Evolutionary conservation across 1,140 invertebrate genomes (phyloP).

Genomic region (Drosophila biarmipes): DNA sequence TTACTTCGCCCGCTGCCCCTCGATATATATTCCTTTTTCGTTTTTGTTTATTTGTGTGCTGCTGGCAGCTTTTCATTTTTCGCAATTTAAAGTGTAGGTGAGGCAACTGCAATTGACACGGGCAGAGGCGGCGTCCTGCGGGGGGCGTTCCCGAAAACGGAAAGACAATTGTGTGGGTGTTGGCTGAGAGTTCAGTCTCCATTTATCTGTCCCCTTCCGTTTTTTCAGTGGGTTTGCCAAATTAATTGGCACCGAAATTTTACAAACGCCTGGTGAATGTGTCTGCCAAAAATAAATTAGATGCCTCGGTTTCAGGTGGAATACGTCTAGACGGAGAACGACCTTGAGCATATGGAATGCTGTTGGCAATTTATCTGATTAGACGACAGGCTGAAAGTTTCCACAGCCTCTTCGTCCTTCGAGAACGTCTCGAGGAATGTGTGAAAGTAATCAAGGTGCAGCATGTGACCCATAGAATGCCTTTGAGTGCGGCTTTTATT

Average conservation of each 20-base stretch:
- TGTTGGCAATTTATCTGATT: slow-evolving; percentile 52
- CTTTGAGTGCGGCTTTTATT: slow-evolving; percentile 10
- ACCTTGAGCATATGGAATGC: slow-evolving; percentile 51
- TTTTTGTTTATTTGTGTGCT: slow-evolving; percentile 51
- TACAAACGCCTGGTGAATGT: slow-evolving; percentile 40
- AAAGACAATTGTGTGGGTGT: slow-evolving; percentile 57
- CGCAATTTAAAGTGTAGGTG: slow-evolving; percentile 77
- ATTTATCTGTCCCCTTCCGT: slow-evolving; percentile 31
- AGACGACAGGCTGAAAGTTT: slow-evolving; percentile 34
- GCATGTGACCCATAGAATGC: slow-evolving; percentile 19
- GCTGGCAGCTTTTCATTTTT: slow-evolving; percentile 76
- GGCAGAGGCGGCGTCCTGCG: slow-evolving; percentile 63
- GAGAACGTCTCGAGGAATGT: slow-evolving; percentile 6
- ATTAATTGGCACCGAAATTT: slow-evolving; percentile 70
- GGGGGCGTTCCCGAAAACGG: slow-evolving; percentile 28
- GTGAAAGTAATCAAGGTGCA: slow-evolving; percentile 26
- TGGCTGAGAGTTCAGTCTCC: slow-evolving; percentile 26
- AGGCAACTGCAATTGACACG: slow-evolving; percentile 78
- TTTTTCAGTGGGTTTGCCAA: slow-evolving; percentile 51
- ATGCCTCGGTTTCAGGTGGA: slow-evolving; percentile 17
- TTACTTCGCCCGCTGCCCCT: slow-evolving; percentile 31
- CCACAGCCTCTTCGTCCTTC: not conserved
- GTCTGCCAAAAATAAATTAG: slow-evolving; percentile 63
- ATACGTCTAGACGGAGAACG: slow-evolving; percentile 62
- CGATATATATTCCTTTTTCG: slow-evolving; percentile 17